Evolutionary conservation across 2,113 vertebrate genomes (phyloP).

Genomic region (Salvator merianae): DNA sequence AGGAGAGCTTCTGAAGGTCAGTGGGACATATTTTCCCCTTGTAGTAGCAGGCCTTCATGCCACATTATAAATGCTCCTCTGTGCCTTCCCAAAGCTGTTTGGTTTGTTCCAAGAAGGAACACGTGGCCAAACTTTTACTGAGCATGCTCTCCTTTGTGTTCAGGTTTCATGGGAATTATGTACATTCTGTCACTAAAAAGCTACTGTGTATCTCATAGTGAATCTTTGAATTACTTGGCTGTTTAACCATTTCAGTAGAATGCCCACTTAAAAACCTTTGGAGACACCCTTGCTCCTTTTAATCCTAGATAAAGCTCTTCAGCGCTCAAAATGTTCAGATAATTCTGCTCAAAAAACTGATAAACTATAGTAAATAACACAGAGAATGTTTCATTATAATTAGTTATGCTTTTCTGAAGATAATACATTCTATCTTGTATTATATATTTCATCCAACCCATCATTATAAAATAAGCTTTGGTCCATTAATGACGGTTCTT

Average conservation of each 20-base stretch:
- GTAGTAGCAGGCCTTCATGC: background rate
- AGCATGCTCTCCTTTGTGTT: background rate
- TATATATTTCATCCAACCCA: background rate
- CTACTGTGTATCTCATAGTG: background rate
- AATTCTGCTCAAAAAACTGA: background rate
- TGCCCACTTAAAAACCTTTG: background rate
- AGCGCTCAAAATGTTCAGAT: background rate
- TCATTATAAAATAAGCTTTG: background rate
- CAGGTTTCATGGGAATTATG: background rate
- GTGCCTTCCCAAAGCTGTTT: background rate
- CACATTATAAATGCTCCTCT: background rate
- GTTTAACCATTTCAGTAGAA: background rate
- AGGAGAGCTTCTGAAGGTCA: background rate
- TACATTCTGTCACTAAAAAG: background rate
- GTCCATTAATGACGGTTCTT: background rate
- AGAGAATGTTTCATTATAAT: background rate
- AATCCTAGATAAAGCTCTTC: background rate
- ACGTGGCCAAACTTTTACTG: background rate
- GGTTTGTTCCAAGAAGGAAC: background rate
- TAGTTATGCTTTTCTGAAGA: background rate
- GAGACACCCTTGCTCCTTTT: background rate
- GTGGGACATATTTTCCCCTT: background rate
- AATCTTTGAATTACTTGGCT: background rate
- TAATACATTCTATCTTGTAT: background rate
- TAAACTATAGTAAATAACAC: background rate